Base-by-base conservation (phyloP, 2,797 vertebrate genomes). In the Darevskia nairensis region DNA sequence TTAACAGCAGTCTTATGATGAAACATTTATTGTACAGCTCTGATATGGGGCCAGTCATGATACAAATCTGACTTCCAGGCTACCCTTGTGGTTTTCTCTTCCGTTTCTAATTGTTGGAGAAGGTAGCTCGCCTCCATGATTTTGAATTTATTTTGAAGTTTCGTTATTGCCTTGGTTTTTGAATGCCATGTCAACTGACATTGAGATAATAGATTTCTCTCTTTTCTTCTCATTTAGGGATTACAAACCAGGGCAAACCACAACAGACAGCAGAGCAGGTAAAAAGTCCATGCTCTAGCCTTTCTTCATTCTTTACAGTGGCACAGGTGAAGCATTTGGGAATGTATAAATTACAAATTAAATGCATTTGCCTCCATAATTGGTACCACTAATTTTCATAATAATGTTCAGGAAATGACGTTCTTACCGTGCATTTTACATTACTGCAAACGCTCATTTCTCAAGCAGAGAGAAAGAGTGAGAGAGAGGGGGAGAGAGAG, bases 351-450 rank as follows among this genome's bases (percentile, higher is more conserved):
- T 25, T 27, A 69, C 59, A 69, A 72, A 89, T 74, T 68, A 84
- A 32, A 27, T 39, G 19, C 7, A 13, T 27, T 61, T 68, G 50
- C 19, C 19, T 68, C 21, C 29, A 76, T 69, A 86, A 82, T 27
- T 80, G 21, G 41, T 69, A 55, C 32, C 66, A 89, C 41, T 25
- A 32, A 66, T 85, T 81, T 82, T 76, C 46, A 76, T 19, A 21
- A 86, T 76, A n/a, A 76, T 69, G 19, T 17, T n/a, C 32, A 76
- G 46, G 25, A n/a, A 61, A 84, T 6, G 35, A 29, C 32, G 7
- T 74, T 68, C 77, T 11, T 76, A 69, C 88, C 46, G 44, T 23
- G 80, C 13, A 91, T 82, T 89, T 91, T 82, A 77, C 80, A 79
- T 13, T 85, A 81, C 87, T 86, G 79, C 0, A 0, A 0, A 0